Percentiles rank a stretch among this genome's conserved stretches.
phyloP scores from a whole-genome alignment of 1,140 invertebrate species.

The Riptortus pedestris region DNA sequence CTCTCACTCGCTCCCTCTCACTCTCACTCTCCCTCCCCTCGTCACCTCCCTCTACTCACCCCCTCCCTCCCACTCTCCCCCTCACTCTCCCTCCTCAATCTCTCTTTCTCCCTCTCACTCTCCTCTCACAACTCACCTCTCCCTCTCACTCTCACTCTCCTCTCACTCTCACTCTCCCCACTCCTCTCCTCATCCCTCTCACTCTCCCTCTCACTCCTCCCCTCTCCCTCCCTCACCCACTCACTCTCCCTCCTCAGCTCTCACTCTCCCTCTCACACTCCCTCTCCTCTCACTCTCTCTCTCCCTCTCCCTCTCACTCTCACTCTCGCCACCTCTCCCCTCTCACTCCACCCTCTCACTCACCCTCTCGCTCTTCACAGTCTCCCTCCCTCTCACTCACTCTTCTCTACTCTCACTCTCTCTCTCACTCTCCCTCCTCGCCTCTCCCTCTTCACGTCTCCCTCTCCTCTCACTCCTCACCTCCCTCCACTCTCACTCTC shows the following conservation, averaged over 20 bases:
- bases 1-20: constrained; percentile 5
- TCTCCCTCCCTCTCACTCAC: background rate
- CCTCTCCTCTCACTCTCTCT: background rate
- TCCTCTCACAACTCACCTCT: background rate
- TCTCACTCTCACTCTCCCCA: background rate
- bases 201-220: background rate
- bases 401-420: background rate
- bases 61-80: background rate
- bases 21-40: background rate
- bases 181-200: background rate
- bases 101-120: background rate
- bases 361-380: background rate
- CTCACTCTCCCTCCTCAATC: too few species aligned
- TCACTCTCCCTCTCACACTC: background rate
- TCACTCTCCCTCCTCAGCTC: background rate
- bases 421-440: background rate
- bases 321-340: background rate
- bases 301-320: background rate
- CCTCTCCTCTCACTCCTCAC: background rate
- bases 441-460: background rate
- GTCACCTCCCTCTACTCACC: background rate
- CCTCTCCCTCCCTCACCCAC: background rate
- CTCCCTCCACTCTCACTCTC: background rate
- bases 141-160: background rate
- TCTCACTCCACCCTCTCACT: background rate